Conservation (phyloP, 2,797 vertebrate genomes). For the Sarcoramphus papa region DNA sequence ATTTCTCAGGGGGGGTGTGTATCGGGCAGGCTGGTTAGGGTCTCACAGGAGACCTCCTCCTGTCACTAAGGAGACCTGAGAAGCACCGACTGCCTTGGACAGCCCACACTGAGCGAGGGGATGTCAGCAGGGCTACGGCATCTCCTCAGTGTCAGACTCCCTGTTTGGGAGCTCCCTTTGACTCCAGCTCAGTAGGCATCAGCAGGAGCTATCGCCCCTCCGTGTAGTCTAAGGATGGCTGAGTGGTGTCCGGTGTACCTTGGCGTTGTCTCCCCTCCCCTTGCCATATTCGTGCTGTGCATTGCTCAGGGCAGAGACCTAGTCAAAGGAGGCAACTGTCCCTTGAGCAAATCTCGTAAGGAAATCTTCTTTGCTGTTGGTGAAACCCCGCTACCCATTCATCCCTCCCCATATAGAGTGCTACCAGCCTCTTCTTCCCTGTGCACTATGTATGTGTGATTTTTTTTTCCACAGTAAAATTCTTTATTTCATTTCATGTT, state of each 20-base stretch:
- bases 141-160: neutral
- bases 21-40: neutral
- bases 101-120: accelerated
- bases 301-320: neutral
- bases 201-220: neutral
- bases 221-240: accelerated
- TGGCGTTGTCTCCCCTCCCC: neutral
- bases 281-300: neutral
- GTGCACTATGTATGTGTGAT: neutral
- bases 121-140: neutral
- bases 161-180: neutral
- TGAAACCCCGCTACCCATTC: neutral
- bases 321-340: neutral
- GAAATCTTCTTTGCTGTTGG: neutral
- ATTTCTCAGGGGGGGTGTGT: accelerated
- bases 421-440: neutral
- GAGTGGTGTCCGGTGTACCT: accelerated
- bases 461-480: neutral
- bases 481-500: neutral
- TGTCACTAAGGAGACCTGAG: neutral
- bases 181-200: neutral
- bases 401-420: accelerated
- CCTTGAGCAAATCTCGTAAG: neutral
- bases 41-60: neutral
- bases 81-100: neutral